Evolutionary conservation across 2,113 vertebrate genomes (phyloP), one percentile per base, ranked within the genome.

Genomic region (Calidris pugnax): DNA sequence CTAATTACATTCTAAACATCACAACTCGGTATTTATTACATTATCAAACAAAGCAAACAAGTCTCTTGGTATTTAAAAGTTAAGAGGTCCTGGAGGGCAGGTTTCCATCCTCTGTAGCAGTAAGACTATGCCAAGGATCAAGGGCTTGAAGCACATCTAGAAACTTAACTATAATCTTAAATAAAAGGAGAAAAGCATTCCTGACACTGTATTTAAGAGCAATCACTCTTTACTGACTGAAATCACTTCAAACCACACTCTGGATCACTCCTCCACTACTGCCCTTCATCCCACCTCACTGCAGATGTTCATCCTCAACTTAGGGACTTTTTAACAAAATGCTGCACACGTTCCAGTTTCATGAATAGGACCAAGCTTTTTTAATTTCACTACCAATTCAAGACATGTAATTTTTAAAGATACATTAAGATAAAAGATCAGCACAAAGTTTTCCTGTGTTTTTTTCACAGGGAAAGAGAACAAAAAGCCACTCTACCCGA

Each of bases 401-500:
- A 24, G 27, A n/a, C 24, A 26, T 0, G 2, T 1, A 39, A 35
- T 27, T 48, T 33, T 68, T 60, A 33, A 47, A 79, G 83, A 66
- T 6, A 23, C 23, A 32, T n/a, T 3, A 60, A 23, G 10, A 39
- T 20, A 8, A 39, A 41, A 43, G 22, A 47, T 15, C 22, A 33
- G 43, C 47, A 55, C 19, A 4, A 64, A 74, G 17, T 4, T 15
- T 23, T 43, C 23, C 73, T 12, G 27, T 3, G 35, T 0, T 2
- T 10, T 33, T 35, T 24, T 14, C 12, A 7, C 6, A 15, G 27
- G 32, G 37, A 41, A 41, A 56, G 14, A 51, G 32, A 80, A 64
- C 1, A 43, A 39, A 39, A 48, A 64, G 37, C 4, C 26, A 51
- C 43, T 13, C 18, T 95, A 99, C 99, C 98, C 98, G 98, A 75